Conservation (phyloP, 2,888 invertebrate species). For the Prosopocoilus inquinatus region DNA sequence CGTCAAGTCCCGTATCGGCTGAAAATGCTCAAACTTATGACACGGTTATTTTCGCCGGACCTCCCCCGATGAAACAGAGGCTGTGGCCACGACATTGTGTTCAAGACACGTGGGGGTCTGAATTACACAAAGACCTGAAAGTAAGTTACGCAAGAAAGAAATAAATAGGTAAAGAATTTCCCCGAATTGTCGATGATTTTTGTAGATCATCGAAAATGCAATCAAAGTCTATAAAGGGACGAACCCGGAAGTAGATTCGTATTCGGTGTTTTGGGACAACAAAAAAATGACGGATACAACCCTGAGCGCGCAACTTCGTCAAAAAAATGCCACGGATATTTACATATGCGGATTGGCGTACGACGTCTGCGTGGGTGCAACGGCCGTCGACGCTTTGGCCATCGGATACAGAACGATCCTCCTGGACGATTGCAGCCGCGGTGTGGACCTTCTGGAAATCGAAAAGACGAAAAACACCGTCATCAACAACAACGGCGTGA, state of each 20-base stretch:
- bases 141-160: constrained; percentile 45
- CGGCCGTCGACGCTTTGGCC: constrained; percentile 84
- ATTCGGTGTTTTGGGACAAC: constrained; percentile 98
- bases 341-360: constrained; percentile 94
- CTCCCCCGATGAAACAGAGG: constrained; percentile 81
- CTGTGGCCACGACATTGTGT: constrained; percentile 97
- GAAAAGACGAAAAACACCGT: constrained; percentile 77
- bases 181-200: constrained; percentile 3
- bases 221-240: constrained; percentile 88
- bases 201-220: constrained; percentile 68
- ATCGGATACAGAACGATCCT: constrained; percentile 87
- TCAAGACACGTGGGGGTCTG: constrained; percentile 92
- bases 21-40: constrained; percentile 83
- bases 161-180: not conserved
- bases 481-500: constrained; percentile 73
- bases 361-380: constrained; percentile 93
- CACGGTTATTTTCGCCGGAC: constrained; percentile 88
- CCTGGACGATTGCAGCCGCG: constrained; percentile 88
- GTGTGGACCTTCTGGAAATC: constrained; percentile 82
- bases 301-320: constrained; percentile 74
- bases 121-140: constrained; percentile 86
- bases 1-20: constrained; percentile 68
- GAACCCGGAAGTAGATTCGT: constrained; percentile 93
- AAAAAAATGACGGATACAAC: constrained; percentile 86
- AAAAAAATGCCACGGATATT: constrained; percentile 83